Evolutionary conservation across 2,888 invertebrate species (phyloP).

Genomic region (Leucophenga montana): DNA sequence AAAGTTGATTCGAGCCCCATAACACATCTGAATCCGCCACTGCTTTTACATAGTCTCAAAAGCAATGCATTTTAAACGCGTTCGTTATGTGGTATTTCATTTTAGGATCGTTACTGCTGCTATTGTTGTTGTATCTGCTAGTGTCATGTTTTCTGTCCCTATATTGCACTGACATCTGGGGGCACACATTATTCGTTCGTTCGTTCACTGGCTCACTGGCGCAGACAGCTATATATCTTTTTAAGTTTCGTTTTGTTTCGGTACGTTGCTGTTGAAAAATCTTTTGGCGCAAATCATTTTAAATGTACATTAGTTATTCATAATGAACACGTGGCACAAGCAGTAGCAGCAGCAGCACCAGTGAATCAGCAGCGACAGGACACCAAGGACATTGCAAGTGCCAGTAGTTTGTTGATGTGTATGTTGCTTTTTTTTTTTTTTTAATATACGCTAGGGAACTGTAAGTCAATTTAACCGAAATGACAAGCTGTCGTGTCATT

Average conservation of each 20-base stretch:
- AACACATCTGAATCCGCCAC: too few relatives aligned
- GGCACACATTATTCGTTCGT: slow-evolving; percentile 32
- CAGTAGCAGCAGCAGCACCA: too few relatives aligned
- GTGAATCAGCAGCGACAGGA: neutral
- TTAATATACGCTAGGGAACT: neutral
- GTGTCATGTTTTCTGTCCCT: slow-evolving; percentile 53
- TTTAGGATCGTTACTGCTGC: neutral
- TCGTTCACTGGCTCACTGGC: slow-evolving; percentile 48
- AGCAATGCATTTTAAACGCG: slow-evolving; percentile 50
- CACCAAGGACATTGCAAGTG: neutral
- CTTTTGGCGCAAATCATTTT: slow-evolving; percentile 38
- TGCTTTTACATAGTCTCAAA: slow-evolving; percentile 1
- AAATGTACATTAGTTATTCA: slow-evolving; percentile 50
- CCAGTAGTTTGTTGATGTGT: neutral
- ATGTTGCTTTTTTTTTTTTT: neutral
- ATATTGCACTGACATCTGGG: slow-evolving; percentile 59
- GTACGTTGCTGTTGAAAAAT: too few relatives aligned
- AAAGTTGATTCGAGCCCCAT: too few relatives aligned
- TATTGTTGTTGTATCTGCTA: slow-evolving; percentile 23
- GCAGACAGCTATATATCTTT: slow-evolving; percentile 42
- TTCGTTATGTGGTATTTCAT: neutral
- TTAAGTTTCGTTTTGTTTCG: slow-evolving; percentile 36
- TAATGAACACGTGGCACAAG: slow-evolving; percentile 31
- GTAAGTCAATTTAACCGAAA: slow-evolving; percentile 2
- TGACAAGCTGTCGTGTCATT: too few relatives aligned